Percentiles rank a stretch among this genome's conserved stretches.
phyloP scores from a whole-genome alignment of 1,140 invertebrate genomes.

The Lordiphosa collinella region DNA sequence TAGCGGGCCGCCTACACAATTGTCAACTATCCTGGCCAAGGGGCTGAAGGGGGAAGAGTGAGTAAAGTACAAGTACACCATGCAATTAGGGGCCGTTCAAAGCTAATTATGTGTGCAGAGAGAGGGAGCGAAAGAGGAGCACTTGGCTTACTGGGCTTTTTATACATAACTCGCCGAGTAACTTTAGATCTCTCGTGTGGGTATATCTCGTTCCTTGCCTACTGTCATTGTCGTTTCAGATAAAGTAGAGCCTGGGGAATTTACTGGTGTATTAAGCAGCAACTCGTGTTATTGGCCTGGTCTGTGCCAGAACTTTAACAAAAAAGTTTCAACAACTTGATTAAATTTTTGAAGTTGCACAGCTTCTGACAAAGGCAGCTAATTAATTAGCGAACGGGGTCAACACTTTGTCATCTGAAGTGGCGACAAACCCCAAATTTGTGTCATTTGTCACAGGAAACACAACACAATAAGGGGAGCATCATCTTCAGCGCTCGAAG shows the following conservation, averaged over 20 bases:
- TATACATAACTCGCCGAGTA: background rate
- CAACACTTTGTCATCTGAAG: conserved; percentile 44
- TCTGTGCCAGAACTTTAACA: conserved; percentile 9
- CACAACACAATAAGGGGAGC: background rate
- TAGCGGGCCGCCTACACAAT: conserved; percentile 10
- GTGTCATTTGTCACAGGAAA: conserved; percentile 54
- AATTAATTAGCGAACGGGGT: conserved; percentile 68
- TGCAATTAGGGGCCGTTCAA: conserved; percentile 37
- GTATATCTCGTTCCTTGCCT: background rate
- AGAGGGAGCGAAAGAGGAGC: background rate
- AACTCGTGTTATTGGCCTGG: conserved; percentile 28
- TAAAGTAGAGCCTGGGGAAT: conserved; percentile 50
- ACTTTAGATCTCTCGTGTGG: conserved; percentile 18
- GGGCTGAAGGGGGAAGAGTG: background rate
- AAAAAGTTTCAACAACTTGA: conserved; percentile 28
- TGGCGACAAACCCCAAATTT: conserved; percentile 14
- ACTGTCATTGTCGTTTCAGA: conserved; percentile 24
- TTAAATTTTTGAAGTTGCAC: conserved; percentile 54
- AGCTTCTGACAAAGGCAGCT: conserved; percentile 47
- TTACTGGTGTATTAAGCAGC: conserved; percentile 20
- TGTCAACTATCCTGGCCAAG: conserved; percentile 5
- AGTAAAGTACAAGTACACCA: background rate
- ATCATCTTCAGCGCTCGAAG: conserved; percentile 27
- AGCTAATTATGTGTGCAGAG: conserved; percentile 47
- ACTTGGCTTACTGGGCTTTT: conserved; percentile 1